Evolutionary conservation across 2,797 vertebrate genomes (phyloP).

Genomic region (Eulemur albifrons): DNA sequence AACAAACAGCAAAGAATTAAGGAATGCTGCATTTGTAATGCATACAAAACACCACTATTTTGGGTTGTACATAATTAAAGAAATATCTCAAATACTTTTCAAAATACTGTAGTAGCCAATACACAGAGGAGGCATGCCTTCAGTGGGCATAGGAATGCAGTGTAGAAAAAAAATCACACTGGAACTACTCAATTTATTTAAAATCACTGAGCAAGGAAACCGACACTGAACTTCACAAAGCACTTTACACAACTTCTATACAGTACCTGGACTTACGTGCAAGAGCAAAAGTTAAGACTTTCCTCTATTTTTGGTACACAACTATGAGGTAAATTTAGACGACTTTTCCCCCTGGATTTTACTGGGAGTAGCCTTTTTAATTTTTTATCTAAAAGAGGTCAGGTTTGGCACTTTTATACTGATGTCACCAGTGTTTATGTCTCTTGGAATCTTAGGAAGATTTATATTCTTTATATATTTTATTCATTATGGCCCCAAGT

Average conservation of each 20-base stretch:
- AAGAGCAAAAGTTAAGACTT: too few relatives aligned
- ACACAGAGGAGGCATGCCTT: conserved; percentile 80
- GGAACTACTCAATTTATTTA: too few relatives aligned
- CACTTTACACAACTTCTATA: too few relatives aligned
- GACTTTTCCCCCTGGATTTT: too few relatives aligned
- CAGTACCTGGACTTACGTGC: too few relatives aligned
- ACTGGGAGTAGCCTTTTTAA: conserved; percentile 84
- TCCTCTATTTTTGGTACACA: too few relatives aligned
- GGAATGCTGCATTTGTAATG: conserved; percentile 59
- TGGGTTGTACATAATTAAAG: conserved; percentile 76
- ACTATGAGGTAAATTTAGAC: too few relatives aligned
- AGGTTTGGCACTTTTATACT: conserved; percentile 99
- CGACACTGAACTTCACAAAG: too few relatives aligned
- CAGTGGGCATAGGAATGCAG: conserved; percentile 88
- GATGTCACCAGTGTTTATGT: conserved; percentile 99
- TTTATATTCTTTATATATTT: conserved; percentile 93
- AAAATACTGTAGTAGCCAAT: conserved; percentile 87
- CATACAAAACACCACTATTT: conserved; percentile 76
- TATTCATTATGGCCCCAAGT: conserved; percentile 87
- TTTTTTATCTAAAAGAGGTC: conserved; percentile 97
- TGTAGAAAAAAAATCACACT: conserved; percentile 73
- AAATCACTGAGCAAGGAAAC: too few relatives aligned
- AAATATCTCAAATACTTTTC: conserved; percentile 73
- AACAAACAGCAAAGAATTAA: conserved; percentile 69
- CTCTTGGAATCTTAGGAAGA: conserved; percentile 99